Percentiles rank a stretch among this genome's conserved stretches.
phyloP scores from a whole-genome alignment of 2,797 vertebrate genomes.

The Sphenopsis melanotis region DNA sequence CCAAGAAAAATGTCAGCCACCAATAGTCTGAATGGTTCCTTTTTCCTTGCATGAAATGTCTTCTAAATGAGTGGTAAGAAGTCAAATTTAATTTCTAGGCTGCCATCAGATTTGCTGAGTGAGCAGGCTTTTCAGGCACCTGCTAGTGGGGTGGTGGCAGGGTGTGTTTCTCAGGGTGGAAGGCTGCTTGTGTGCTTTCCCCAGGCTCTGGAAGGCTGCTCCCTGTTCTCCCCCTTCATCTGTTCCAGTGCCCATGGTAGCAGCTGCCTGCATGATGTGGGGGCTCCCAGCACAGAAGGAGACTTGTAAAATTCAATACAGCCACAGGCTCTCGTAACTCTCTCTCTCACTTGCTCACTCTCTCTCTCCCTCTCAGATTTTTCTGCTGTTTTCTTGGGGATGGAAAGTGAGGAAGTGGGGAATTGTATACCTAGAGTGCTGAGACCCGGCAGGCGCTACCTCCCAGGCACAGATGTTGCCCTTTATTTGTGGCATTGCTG shows the following conservation, averaged over 20 bases:
- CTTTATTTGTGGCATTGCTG: rapidly evolving
- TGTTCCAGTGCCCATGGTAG: rapidly evolving
- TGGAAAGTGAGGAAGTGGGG: neutral
- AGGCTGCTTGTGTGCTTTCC: rapidly evolving
- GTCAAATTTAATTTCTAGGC: neutral
- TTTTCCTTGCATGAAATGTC: neutral
- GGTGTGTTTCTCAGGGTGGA: neutral
- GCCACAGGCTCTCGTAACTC: neutral
- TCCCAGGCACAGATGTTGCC: neutral
- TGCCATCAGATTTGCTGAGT: neutral
- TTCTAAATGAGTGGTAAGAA: neutral
- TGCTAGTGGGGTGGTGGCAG: rapidly evolving
- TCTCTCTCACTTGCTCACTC: rapidly evolving
- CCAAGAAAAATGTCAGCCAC: slow-evolving; percentile 18
- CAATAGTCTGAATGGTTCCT: neutral
- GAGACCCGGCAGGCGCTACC: neutral
- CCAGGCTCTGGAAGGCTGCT: neutral
- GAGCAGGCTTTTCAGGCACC: neutral
- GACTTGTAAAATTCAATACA: slow-evolving; percentile 5
- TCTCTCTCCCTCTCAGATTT: neutral
- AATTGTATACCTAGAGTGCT: neutral
- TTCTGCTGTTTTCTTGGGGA: neutral
- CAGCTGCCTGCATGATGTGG: neutral
- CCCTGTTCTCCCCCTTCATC: neutral
- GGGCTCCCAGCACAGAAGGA: neutral